A percentile compares a stretch with the other conserved stretches of the same genome.
Evolutionary conservation across 2,797 vertebrate genomes (phyloP).

Genomic region (Silurus aristotelis): DNA sequence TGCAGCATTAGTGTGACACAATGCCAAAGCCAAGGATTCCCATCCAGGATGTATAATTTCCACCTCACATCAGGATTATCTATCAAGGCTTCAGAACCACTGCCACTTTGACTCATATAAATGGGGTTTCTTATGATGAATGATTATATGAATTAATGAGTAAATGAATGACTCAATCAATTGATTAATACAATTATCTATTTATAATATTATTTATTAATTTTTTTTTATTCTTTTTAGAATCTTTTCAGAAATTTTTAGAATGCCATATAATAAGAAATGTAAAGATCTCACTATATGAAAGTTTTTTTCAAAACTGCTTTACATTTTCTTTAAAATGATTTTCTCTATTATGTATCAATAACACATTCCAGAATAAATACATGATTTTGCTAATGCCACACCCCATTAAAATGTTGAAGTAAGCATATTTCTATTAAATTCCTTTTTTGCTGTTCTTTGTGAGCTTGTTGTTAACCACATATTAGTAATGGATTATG

Average conservation of each 20-base stretch:
- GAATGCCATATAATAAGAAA: background rate
- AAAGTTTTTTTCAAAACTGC: background rate
- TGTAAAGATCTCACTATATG: background rate
- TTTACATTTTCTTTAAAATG: background rate
- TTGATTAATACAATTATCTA: no score
- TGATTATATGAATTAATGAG: background rate
- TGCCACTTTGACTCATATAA: background rate
- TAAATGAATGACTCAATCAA: background rate
- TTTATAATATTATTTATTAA: background rate
- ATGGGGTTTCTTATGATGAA: background rate
- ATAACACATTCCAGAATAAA: background rate
- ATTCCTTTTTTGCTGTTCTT: constrained; percentile 5
- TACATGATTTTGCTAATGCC: background rate
- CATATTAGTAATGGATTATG: constrained; percentile 21
- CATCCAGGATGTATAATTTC: background rate
- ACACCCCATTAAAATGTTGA: background rate
- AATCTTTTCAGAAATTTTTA: no score
- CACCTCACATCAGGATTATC: background rate
- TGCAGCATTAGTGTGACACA: background rate
- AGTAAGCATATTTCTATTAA: background rate
- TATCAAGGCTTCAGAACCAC: background rate
- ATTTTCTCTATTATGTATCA: background rate
- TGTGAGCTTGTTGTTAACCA: constrained; percentile 8
- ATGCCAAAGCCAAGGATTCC: background rate
- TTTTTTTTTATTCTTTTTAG: background rate